These are phyloP conservation scores for Ovibos moschatus DNA, from an alignment of 2,113 vertebrate species.

Conservation along the genomic window DNA sequence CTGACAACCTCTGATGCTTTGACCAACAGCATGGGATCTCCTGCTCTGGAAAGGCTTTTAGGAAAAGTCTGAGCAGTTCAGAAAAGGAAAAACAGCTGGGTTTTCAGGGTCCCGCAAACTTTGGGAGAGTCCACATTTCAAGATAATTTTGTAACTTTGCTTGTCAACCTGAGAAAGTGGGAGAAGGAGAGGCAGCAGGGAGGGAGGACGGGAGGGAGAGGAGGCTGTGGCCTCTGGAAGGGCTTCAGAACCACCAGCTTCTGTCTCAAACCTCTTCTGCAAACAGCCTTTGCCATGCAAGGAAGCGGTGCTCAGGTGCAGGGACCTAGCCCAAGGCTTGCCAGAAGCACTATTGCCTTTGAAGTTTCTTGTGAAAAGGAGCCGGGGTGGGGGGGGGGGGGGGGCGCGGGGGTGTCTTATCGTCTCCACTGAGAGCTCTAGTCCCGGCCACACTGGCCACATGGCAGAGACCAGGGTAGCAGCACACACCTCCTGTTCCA, in stretches of 20 bases:
- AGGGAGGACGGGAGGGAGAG: too few species aligned
- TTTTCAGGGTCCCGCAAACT: fast-evolving
- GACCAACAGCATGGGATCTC: not conserved
- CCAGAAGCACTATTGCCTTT: not conserved
- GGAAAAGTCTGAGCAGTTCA: not conserved
- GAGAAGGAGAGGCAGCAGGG: not conserved
- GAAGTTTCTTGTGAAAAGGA: not conserved
- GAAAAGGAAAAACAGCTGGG: not conserved
- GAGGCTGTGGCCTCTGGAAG: not conserved
- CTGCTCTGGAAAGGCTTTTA: not conserved
- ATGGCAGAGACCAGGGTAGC: not conserved
- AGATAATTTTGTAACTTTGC: not conserved
- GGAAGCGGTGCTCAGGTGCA: fast-evolving
- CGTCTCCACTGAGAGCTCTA: not conserved
- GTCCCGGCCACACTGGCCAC: not conserved
- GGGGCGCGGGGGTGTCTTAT: not conserved
- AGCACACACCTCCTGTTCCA: not conserved
- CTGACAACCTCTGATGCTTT: not conserved
- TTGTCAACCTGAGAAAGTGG: not conserved
- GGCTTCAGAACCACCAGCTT: not conserved
- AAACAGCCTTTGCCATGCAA: not conserved
- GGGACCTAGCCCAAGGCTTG: not conserved
- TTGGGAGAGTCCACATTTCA: not conserved
- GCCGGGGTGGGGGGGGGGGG: fast-evolving
- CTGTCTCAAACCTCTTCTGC: not conserved